Base-by-base conservation (phyloP, 2,888 invertebrate species). In the Brenthis daphne region DNA sequence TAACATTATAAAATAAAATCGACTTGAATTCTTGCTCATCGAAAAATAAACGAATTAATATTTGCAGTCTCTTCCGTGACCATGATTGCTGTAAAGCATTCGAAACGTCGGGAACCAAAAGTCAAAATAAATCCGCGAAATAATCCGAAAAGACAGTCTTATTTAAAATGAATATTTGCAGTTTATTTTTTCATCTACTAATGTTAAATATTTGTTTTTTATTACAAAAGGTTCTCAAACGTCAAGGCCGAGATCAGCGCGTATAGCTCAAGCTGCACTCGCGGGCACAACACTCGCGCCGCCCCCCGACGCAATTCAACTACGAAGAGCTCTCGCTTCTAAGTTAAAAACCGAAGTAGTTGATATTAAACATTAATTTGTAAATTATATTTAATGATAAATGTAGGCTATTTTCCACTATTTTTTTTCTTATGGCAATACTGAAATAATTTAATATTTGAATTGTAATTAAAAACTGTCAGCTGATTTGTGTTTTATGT, bases 301-400 rank as follows among this genome's bases (percentile, higher is more conserved):
- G 13, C 82, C 88, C 0, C 90, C 94, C 0, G 94, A 94, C 75
- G 95, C 96, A 20, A 90, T 98, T 82, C 96, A 97, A 77, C 94
- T 98, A 72, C 94, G 98, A 29, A 94, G 96, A 79, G 97, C 97
- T 0, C 94, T 98, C 65, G 98, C 98, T 4, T 96, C 96, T 74
- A 95, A 97, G 77, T 93, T 98, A 64, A 96, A 97, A 85, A 94
- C 96, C 60, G 98, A 98, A 93, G 97, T 98, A 6, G 96, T 98
- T 66, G 95, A 95, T 73, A 80, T 66, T 80, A 82, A 68, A 85
- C 77, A 80, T 51, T 63, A 53, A 53, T 37, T 33, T 14, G 1
- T 50, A 51, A 33, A 54, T 24, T 54, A 50, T 1, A 1, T 33
- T 33, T 12, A 50, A n/a, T 60, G 5, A 29, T 6, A 16, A 14